Percentiles rank a stretch among this genome's conserved stretches.
Conservation (phyloP, 2,113 vertebrate species). For the Rhinolophus ferrumequinum region DNA sequence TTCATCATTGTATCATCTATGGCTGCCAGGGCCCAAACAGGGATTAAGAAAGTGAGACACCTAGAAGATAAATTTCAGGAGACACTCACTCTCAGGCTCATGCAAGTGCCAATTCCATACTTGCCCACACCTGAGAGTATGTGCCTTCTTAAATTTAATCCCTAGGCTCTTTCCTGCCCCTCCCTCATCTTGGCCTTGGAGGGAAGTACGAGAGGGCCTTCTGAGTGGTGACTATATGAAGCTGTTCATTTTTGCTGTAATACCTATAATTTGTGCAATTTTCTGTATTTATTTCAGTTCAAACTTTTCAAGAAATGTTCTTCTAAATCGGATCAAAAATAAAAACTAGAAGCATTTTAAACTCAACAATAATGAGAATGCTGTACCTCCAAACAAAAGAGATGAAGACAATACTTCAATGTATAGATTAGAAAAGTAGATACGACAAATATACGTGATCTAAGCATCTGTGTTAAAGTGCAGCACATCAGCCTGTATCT, state of each 20-base stretch:
- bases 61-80: not conserved
- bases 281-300: slow-evolving; percentile 1
- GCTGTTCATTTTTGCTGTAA: not conserved
- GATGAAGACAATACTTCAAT: not conserved
- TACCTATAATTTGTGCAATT: not conserved
- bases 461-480: not conserved
- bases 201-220: not conserved
- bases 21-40: not conserved
- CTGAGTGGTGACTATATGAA: not conserved
- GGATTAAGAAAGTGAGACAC: not conserved
- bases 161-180: not conserved
- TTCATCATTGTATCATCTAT: not conserved
- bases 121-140: not conserved
- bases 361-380: not conserved
- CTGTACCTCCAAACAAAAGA: not conserved
- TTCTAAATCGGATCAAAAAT: not conserved
- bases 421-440: not conserved
- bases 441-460: not conserved
- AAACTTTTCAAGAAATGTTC: not conserved
- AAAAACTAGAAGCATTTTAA: not conserved
- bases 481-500: not conserved
- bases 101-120: not conserved
- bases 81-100: not conserved
- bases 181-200: not conserved
- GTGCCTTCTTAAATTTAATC: not conserved